Evolutionary conservation across 1,140 invertebrate genomes (phyloP), one percentile per base, ranked within the genome.

Genomic region (Drosophila pandora): DNA sequence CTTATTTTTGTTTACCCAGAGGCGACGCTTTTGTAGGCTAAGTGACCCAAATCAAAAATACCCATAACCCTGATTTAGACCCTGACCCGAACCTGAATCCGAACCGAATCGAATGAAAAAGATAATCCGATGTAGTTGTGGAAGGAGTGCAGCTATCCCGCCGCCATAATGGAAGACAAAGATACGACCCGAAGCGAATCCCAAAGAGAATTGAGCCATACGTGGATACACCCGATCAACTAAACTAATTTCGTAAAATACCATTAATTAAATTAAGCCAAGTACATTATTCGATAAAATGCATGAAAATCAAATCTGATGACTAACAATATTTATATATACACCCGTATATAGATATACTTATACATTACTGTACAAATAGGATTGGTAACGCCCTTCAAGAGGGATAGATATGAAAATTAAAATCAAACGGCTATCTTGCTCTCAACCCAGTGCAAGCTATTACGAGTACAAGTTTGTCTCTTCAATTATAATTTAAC

Each of bases 191-290:
- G 54, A 63, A 62, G 43, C 32, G 32, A 62, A 69, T 37, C 48
- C 80, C 80, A 84, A 84, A 85, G 69, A 81, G 55, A 74, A 54
- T 78, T 65, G 60, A 70, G 81, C 81, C 82, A 84, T 87, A 81
- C 59, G 76, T 65, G 82, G 82, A 81, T 69, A 58, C 67, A 85
- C 73, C 75, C 50, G 55, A 61, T 57, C 34, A 73, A 62, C 58
- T 74, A 53, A 67, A 63, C 49, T 73, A 63, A 80, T 69, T 64
- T 55, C 64, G 39, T 58, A 72, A 77, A 56, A 49, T 53, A 84
- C 48, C 56, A 37, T 10, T 43, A 57, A 55, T 63, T 71, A 49
- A 59, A 60, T 48, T 72, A 84, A 84, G 79, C 52, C 30, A 57
- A 73, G 47, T 56, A 73, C 28, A 57, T 75, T 70, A 70, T 25